A percentile compares a stretch with the other conserved stretches of the same genome.
Evolutionary conservation across 2,113 vertebrate genomes (phyloP).

Genomic region (Riparia riparia): DNA sequence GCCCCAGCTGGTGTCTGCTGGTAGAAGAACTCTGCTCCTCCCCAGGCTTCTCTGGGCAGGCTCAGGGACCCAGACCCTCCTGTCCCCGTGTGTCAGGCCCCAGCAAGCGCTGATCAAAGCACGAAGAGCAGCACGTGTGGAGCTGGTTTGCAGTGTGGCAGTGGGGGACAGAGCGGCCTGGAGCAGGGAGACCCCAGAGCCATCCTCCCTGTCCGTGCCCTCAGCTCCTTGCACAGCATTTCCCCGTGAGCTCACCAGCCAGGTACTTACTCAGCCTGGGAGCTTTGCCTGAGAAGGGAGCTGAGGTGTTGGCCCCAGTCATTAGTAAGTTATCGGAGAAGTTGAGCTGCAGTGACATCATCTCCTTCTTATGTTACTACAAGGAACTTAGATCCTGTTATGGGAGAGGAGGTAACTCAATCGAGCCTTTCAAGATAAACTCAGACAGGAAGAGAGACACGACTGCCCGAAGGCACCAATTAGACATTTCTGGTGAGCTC

Average conservation of each 20-base stretch:
- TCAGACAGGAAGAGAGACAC: constrained; percentile 64
- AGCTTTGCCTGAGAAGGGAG: constrained; percentile 28
- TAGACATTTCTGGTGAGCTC: constrained; percentile 63
- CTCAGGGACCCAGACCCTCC: not conserved
- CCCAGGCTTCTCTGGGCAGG: not conserved
- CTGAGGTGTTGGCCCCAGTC: constrained; percentile 38
- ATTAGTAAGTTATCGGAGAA: constrained; percentile 17
- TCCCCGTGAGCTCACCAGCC: not conserved
- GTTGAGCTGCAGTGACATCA: constrained; percentile 60
- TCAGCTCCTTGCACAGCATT: not conserved
- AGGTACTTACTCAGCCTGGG: constrained; percentile 16
- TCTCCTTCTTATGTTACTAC: constrained; percentile 63
- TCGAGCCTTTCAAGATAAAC: constrained; percentile 68
- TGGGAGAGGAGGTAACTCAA: constrained; percentile 56
- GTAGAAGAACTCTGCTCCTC: not conserved
- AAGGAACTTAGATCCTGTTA: constrained; percentile 59
- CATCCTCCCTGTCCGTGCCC: fast-evolving
- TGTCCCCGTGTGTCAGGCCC: not conserved
- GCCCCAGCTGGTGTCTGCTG: fast-evolving
- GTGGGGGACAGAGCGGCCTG: not conserved
- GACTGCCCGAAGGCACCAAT: constrained; percentile 58
- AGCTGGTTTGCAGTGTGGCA: not conserved
- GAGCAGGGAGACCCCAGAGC: not conserved
- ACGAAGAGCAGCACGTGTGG: not conserved
- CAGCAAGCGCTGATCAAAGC: not conserved